Percentiles rank a stretch among this genome's conserved stretches.
Conservation (phyloP, 2,888 invertebrate species). For the Criorhina ranunculi region DNA sequence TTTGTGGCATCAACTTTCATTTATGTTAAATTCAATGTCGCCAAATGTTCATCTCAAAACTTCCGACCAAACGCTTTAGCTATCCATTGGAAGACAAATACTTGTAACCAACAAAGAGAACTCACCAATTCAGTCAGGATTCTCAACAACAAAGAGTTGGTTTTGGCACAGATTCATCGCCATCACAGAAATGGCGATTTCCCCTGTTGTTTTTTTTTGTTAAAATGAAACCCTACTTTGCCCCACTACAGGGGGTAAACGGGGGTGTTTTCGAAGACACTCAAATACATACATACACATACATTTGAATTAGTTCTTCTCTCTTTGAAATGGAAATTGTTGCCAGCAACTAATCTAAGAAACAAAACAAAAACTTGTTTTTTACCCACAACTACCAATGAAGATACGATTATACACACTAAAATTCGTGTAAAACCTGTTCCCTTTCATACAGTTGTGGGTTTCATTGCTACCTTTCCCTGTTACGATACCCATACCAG, state of each 20-base stretch:
- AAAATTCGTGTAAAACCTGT: constrained; percentile 48
- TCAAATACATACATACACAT: constrained; percentile 35
- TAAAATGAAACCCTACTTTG: constrained; percentile 50
- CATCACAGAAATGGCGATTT: constrained; percentile 45
- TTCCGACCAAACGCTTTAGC: background rate
- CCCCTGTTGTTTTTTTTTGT: constrained; percentile 41
- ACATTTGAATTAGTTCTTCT: constrained; percentile 29
- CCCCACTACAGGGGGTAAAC: constrained; percentile 34
- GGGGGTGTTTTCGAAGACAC: constrained; percentile 47
- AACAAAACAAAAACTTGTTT: constrained; percentile 65
- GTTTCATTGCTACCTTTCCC: constrained; percentile 26
- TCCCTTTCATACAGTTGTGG: constrained; percentile 45
- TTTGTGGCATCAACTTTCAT: constrained; percentile 60
- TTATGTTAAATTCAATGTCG: constrained; percentile 31
- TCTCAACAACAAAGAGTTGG: constrained; percentile 64
- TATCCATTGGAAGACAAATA: background rate
- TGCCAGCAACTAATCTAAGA: constrained; percentile 63
- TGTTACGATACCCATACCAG: constrained; percentile 48
- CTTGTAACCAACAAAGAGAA: constrained; percentile 33
- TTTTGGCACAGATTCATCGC: constrained; percentile 63
- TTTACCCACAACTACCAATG: constrained; percentile 22
- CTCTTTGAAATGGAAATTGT: constrained; percentile 66
- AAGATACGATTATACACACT: constrained; percentile 5
- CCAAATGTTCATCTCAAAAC: background rate
- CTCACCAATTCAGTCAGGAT: constrained; percentile 38